Base-by-base conservation (phyloP, 2,888 invertebrate genomes). In the Polydrusus cervinus region DNA sequence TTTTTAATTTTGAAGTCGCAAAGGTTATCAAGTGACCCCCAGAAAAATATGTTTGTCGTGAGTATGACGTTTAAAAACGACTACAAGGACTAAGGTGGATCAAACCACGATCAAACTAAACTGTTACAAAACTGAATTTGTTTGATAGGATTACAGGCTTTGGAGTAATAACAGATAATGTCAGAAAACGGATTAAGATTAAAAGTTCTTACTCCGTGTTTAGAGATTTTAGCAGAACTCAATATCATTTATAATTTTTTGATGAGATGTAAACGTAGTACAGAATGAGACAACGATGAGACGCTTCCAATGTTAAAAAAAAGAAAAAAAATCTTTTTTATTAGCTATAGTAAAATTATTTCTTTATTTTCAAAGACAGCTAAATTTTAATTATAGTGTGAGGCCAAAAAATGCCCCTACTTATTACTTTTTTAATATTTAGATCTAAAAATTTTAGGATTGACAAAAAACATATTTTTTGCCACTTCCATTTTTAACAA, bases 1-100 rank as follows among this genome's bases (percentile, higher is more conserved):
- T 80, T 82, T 82, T 80, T 80, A 74, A 76, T 78, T 82, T 80
- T 80, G 78, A 78, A 78, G 80, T 75, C 80, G 80, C 79, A 79
- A 81, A 83, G 82, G 83, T 83, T 83, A 83, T 82, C 83, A 78
- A 75, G 13, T 7, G 34, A 30, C 55, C 43, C 25, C 20, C 11
- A 14, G n/a, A 47, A 61, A 61, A 61, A 68, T 43, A 62, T 45
- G 34, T 40, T 38, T n/a, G 13, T 18, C 16, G 64, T 65, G 53
- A 11, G 53, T 53, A 66, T 45, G 47, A 30, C 18, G 57, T 16
- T 53, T 40, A 5, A 38, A 53, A 51, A 68, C 57, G 47, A 64
- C 13, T 38, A 34, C 7, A 51, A 68, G 45, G 47, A 64, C 13
- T 38, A 34, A 0, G 16, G n/a, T 1, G 25, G 20, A 68, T 13